A percentile compares a stretch with the other conserved stretches of the same genome.
These are phyloP conservation scores for Spheniscus mendiculus DNA, from an alignment of 2,113 vertebrate species.

Conservation along the genomic window DNA sequence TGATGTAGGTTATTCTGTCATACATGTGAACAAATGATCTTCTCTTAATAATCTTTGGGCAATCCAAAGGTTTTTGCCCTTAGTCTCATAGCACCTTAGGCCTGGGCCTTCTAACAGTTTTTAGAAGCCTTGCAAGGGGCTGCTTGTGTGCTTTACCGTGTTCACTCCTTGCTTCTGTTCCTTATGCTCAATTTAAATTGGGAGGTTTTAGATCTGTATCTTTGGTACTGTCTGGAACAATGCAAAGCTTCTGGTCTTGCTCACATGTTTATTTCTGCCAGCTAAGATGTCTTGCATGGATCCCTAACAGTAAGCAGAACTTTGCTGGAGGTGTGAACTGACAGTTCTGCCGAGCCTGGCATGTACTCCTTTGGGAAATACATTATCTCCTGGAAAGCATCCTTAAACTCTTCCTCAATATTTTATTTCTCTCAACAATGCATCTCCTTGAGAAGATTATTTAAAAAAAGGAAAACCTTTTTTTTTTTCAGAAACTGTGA, in stretches of 20 bases:
- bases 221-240: neutral
- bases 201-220: neutral
- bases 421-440: neutral
- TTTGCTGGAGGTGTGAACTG: neutral
- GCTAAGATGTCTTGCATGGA: neutral
- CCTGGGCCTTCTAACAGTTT: neutral
- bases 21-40: accelerated
- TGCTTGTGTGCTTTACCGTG: accelerated
- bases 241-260: neutral
- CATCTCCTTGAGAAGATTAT: neutral
- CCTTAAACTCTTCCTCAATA: neutral
- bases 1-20: neutral
- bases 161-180: neutral
- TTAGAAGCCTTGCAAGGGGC: neutral
- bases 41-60: neutral
- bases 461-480: neutral
- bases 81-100: neutral
- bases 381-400: neutral
- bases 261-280: neutral
- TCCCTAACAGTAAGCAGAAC: neutral
- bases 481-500: neutral
- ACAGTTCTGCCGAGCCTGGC: neutral
- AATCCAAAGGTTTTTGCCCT: neutral
- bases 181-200: neutral
- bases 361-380: neutral